phyloP scores from a whole-genome alignment of 2,113 vertebrate genomes.

The Catharus fuscescens region DNA sequence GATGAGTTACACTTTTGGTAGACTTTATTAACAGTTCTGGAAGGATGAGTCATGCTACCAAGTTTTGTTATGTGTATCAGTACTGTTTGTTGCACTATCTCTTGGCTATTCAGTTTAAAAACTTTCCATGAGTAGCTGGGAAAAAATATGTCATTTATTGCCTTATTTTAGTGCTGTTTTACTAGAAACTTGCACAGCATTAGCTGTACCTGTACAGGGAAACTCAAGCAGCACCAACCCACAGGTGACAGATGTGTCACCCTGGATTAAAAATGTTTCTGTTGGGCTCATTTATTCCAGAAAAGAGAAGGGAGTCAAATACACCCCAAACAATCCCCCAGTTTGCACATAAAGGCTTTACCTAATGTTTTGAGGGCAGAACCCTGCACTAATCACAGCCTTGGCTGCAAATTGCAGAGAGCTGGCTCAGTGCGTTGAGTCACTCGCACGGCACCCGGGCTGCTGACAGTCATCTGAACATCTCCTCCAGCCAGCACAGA shows the following conservation, averaged over 20 bases:
- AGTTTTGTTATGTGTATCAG: neutral
- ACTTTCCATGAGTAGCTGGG: neutral
- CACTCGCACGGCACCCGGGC: neutral
- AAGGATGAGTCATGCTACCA: neutral
- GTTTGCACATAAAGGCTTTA: constrained; percentile 3
- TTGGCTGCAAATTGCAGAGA: neutral
- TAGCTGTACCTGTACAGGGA: neutral
- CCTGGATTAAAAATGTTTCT: constrained; percentile 15
- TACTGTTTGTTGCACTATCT: neutral
- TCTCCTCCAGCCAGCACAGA: constrained; percentile 17
- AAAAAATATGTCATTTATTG: neutral
- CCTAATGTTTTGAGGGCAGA: neutral
- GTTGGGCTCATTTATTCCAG: constrained; percentile 14
- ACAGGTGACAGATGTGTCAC: constrained; percentile 21
- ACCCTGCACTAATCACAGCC: neutral
- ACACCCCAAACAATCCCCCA: neutral
- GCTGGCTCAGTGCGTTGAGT: constrained; percentile 27
- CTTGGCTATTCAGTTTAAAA: neutral
- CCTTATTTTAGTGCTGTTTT: neutral
- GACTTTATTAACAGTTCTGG: neutral
- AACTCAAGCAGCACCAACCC: neutral
- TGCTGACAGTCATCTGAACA: constrained; percentile 62
- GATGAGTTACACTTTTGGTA: neutral
- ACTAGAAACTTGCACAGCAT: neutral
- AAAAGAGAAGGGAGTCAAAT: neutral